Evolutionary conservation across 2,888 invertebrate species (phyloP), one percentile per base, ranked within the genome.

Genomic region (Lepetodrilus schrolli): DNA sequence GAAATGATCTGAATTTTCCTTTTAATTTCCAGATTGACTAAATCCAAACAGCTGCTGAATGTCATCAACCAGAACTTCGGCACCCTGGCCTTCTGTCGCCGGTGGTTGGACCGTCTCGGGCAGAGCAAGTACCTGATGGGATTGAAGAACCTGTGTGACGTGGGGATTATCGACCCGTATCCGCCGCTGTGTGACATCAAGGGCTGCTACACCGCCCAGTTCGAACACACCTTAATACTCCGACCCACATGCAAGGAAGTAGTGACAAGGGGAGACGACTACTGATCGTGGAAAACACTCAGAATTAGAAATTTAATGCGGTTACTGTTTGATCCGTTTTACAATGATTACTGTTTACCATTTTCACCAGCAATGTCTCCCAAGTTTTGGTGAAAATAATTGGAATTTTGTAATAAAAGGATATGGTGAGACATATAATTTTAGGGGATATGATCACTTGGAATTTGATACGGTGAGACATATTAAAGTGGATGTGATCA

Each of bases 201-300:
- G 91, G 99, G 99, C 74, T 97, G 96, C 90, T 99, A 98, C 92
- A 99, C 99, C 0, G 99, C 99, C 51, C 99, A 99, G 92, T 99
- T 96, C 90, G 99, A 99, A 90, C 99, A 99, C 91, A 99, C 99
- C 3, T 95, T 99, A 86, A 94, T 99, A 83, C 92, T 99, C 80
- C 93, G 99, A 86, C 99, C 99, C 49, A 98, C 98, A 0, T 99
- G 98, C 92, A 99, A 99, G 91, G 99, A 99, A 91, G 94, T 99
- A 26, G 95, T 99, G 66, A 98, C 97, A 30, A 94, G 99, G 78
- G 99, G 99, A 36, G 95, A 96, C 79, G 99, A 99, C 91, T 99
- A 98, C 91, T 97, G 93, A 78, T n/a, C 17, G 8, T 5, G 20
- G 0, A 4, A 21, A 43, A 66, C 23, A 38, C 43, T 68, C 43